Evolutionary conservation across 2,113 vertebrate genomes (phyloP).

Genomic region (Tragelaphus strepsiceros): DNA sequence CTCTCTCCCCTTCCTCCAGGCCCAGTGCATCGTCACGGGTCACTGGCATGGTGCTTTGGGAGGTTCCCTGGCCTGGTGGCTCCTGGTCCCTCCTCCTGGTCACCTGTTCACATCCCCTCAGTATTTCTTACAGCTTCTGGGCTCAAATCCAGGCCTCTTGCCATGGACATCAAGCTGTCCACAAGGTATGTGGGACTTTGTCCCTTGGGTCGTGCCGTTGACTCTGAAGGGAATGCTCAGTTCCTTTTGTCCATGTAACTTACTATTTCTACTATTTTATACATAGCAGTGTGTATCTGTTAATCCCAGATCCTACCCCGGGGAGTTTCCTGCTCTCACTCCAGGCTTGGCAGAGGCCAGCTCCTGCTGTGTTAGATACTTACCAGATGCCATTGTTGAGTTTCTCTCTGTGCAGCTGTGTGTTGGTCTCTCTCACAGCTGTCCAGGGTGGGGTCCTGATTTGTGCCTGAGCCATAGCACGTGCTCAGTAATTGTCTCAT

Average conservation of each 20-base stretch:
- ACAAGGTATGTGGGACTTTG: not conserved
- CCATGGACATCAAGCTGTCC: not conserved
- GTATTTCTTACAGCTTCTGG: accelerated
- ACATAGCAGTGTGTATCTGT: not conserved
- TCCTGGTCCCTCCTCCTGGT: not conserved
- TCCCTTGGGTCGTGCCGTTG: too few species aligned
- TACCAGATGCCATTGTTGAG: accelerated
- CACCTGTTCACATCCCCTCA: not conserved
- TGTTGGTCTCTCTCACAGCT: not conserved
- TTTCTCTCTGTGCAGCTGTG: not conserved
- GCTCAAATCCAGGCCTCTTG: not conserved
- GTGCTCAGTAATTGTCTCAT: not conserved
- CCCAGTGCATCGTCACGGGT: accelerated
- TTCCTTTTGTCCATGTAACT: not conserved
- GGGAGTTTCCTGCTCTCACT: not conserved
- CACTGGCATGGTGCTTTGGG: not conserved
- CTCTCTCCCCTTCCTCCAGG: accelerated
- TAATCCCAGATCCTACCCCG: not conserved
- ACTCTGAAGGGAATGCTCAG: not conserved
- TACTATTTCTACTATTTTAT: not conserved
- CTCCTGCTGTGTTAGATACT: not conserved
- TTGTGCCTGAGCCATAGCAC: not conserved
- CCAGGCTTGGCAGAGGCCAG: too few species aligned
- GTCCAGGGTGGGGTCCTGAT: too few species aligned
- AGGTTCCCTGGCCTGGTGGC: accelerated